Evolutionary conservation across 2,113 vertebrate species (phyloP), one percentile per base, ranked within the genome.

Genomic region (Rhinolophus sinicus): DNA sequence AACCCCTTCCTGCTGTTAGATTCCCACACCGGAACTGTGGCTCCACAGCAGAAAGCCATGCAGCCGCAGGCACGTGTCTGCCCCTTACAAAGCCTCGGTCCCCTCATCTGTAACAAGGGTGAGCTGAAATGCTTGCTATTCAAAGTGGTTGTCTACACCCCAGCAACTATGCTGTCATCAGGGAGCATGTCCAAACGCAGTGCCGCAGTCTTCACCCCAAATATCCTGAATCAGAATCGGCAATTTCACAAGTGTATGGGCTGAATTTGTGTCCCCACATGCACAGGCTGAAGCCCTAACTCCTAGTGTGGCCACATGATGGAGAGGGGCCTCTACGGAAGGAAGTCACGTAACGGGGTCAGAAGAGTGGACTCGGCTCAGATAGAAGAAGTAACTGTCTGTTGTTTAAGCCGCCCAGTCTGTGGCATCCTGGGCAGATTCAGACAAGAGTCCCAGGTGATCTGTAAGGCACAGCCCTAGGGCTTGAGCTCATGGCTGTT

Each of bases 401-500:
- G 2, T 19, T 35, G 18, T 19, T 5, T 38, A 50, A 50, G 58
- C 30, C 35, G 24, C 16, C 13, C 9, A 6, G 52, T 21, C 33
- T 62, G 9, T 16, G 7, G 33, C 3, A 52, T 44, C 44, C 7
- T 0, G 6, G 1, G 15, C n/a, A 21, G 13, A 67, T 16, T n/a
- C 18, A 64, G 26, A 38, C 6, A 18, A 69, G 47, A 1, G 18
- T 44, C 35, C 24, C 15, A 0, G 60, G 33, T 1, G 6, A 50
- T 2, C 13, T 19, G 19, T 0, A 26, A 28, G 10, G 40, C 47
- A 16, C 33, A 40, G 15, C 35, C 10, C 0, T 3, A n/a, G 72
- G n/a, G 12, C 10, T 0, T 0, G 1, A 14, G 44, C 6, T 44
- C 75, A 4, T 0, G 0, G 2, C 40, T 50, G 14, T 67, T 35